Evolutionary conservation across 2,113 vertebrate species (phyloP).

Genomic region (Tragelaphus buxtoni): DNA sequence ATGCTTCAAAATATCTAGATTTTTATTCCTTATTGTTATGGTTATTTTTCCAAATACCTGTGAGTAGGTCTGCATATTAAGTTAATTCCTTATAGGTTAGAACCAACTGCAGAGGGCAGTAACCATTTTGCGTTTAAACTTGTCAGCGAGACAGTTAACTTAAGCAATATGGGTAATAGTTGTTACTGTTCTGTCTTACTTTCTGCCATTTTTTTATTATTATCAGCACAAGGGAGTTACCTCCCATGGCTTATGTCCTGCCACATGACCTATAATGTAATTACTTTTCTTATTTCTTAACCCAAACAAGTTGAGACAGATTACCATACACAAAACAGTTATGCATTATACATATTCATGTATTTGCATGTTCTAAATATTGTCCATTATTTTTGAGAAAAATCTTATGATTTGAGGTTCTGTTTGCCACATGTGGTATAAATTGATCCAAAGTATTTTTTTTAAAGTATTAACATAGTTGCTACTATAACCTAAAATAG

Average conservation of each 20-base stretch:
- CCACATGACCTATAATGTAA: background rate
- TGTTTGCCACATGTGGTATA: background rate
- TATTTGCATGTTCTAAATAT: background rate
- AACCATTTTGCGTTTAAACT: background rate
- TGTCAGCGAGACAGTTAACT: background rate
- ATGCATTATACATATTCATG: background rate
- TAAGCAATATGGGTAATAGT: background rate
- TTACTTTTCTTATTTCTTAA: background rate
- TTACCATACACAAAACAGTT: background rate
- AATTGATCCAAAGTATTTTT: conserved; percentile 2
- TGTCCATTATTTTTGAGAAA: background rate
- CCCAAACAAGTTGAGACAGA: background rate
- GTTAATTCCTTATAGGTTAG: background rate
- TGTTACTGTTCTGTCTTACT: background rate
- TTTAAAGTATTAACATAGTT: background rate
- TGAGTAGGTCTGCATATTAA: background rate
- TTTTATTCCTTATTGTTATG: background rate
- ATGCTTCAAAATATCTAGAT: conserved; percentile 5
- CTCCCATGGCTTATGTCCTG: background rate
- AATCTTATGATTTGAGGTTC: background rate
- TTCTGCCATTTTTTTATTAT: background rate
- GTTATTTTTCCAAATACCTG: background rate
- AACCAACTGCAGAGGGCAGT: background rate
- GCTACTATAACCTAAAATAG: background rate
- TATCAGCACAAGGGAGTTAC: background rate